A percentile compares a stretch with the other conserved stretches of the same genome.
phyloP scores from a whole-genome alignment of 2,888 invertebrate genomes.

The Parasteatoda lunata region DNA sequence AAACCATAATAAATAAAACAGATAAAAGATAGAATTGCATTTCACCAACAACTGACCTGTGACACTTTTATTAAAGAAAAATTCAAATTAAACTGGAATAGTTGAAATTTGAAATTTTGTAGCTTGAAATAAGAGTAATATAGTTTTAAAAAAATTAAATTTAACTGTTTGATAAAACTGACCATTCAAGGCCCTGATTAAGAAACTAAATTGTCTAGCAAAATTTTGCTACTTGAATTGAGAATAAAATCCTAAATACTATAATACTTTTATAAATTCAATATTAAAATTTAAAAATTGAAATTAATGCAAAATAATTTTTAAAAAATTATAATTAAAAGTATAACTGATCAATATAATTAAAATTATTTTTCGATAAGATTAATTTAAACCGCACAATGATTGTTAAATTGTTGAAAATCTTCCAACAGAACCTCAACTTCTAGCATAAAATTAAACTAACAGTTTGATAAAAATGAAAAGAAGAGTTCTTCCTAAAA shows the following conservation, averaged over 20 bases:
- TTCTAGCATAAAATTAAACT: too few relatives aligned
- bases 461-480: too few relatives aligned
- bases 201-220: neutral
- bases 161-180: too few relatives aligned
- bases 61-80: neutral
- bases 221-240: neutral
- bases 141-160: too few relatives aligned
- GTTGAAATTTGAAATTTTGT: neutral
- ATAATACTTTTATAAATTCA: neutral
- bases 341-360: neutral
- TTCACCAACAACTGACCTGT: neutral
- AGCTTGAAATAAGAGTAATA: neutral
- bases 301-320: neutral
- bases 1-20: too few relatives aligned
- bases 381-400: too few relatives aligned
- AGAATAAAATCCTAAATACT: neutral
- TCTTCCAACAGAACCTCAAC: too few relatives aligned
- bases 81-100: neutral
- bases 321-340: conserved; percentile 25
- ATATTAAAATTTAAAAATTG: neutral
- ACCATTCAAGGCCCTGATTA: too few relatives aligned
- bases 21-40: too few relatives aligned
- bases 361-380: too few relatives aligned
- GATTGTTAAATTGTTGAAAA: too few relatives aligned
- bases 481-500: too few relatives aligned